Base-by-base conservation (phyloP, 2,888 invertebrate genomes). In the Alentia gelatinosa region DNA sequence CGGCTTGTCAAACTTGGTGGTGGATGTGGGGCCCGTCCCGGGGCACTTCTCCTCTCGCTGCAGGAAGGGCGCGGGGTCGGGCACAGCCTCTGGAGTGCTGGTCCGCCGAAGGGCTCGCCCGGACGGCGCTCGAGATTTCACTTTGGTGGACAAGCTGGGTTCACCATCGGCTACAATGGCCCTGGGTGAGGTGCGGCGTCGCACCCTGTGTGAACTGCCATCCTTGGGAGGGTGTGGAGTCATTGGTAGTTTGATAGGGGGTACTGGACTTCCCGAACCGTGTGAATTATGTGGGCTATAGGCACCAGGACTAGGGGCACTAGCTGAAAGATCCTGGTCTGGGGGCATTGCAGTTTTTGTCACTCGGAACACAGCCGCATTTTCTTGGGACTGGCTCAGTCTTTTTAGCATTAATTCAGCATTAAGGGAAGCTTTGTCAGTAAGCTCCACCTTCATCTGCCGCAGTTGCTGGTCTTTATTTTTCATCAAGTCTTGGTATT, bases 361-460 rank as follows among this genome's bases (percentile, higher is more conserved):
- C 0, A 86, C 4, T 19, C 86, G 86, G 86, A 26, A 86, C 42
- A 86, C 7, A 37, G 83, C 83, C 12, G 86, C 47, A 23, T 26
- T 47, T 9, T 86, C 86, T 7, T 86, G 86, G 0, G 86, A 86
- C 19, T 42, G 47, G 30, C 47, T 47, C 30, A 86, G 56, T 26
- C 47, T 7, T 39, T 90, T 84, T 23, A 33, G 40, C 84, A 63
- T 84, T 0, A 90, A 37, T 0, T 84, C 63, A 3, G 86, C 90
- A n/a, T 83, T 63, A 37, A 35, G 33, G 0, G 37, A 33, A 0
- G 94, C 93, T 90, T 95, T 95, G n/a, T 94, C 93, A 56, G 95
- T 95, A 39, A 95, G 92, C 86, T 95, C 95, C 3, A 94, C 94
- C 91, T 93, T 93, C 12, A 95, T 91, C 33, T 92, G 91, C 79